Percentiles rank a stretch among this genome's conserved stretches.
phyloP scores from a whole-genome alignment of 2,888 invertebrate species.

The Parelbella ahira region DNA sequence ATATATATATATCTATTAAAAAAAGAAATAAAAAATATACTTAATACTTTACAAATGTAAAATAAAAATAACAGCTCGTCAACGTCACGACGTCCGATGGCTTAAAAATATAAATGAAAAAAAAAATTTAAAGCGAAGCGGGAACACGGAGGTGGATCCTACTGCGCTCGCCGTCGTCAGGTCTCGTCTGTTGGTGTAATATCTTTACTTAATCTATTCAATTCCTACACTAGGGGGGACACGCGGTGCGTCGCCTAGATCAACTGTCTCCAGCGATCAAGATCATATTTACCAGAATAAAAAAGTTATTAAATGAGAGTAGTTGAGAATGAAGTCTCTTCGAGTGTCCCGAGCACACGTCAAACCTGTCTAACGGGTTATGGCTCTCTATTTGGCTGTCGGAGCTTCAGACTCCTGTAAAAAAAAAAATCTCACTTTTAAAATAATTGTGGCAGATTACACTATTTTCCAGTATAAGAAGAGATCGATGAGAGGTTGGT shows the following conservation, averaged over 20 bases:
- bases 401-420: constrained; percentile 13
- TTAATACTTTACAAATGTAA: constrained; percentile 63
- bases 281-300: constrained; percentile 1
- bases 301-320: constrained; percentile 8
- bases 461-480: too few relatives aligned
- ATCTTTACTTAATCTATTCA: constrained; percentile 73
- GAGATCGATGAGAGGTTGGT: too few relatives aligned
- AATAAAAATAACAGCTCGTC: constrained; percentile 64
- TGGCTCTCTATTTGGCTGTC: not conserved
- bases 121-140: constrained; percentile 50
- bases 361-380: too few relatives aligned
- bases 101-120: constrained; percentile 48
- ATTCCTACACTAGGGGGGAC: constrained; percentile 73
- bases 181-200: constrained; percentile 73
- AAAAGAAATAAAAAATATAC: constrained; percentile 64
- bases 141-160: constrained; percentile 66
- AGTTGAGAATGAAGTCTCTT: constrained; percentile 4
- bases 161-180: too few relatives aligned
- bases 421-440: too few relatives aligned
- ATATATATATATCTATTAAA: too few relatives aligned
- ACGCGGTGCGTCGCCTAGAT: constrained; percentile 35
- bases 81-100: constrained; percentile 50
- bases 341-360: constrained; percentile 11
- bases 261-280: constrained; percentile 8
- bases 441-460: too few relatives aligned